phyloP scores from a whole-genome alignment of 2,888 invertebrate species.

The Chaetogeoica ovagalla region DNA sequence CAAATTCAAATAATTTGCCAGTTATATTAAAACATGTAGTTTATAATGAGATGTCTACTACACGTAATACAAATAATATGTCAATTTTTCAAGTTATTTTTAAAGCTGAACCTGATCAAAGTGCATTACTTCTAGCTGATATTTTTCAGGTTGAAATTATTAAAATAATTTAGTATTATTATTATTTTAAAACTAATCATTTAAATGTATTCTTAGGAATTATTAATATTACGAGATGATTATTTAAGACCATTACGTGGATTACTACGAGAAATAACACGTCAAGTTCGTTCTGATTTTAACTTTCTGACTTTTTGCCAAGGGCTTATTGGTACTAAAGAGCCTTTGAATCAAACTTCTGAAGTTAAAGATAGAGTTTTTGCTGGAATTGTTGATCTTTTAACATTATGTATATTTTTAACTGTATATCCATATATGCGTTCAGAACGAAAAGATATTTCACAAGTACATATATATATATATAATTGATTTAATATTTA shows the following conservation, averaged over 20 bases:
- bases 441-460: conserved; percentile 63
- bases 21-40: conserved; percentile 87
- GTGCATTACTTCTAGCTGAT: conserved; percentile 81
- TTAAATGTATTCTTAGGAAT: conserved; percentile 66
- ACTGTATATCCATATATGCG: conserved; percentile 71
- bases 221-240: conserved; percentile 85
- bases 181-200: neutral
- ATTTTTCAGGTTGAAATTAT: conserved; percentile 68
- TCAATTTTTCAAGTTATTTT: conserved; percentile 86
- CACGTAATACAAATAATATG: conserved; percentile 93
- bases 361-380: conserved; percentile 84
- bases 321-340: conserved; percentile 63
- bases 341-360: conserved; percentile 66
- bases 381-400: conserved; percentile 78
- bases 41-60: conserved; percentile 91
- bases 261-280: conserved; percentile 84
- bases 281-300: conserved; percentile 79
- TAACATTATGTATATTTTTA: conserved; percentile 82
- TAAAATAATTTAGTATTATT: neutral
- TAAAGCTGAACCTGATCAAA: conserved; percentile 78
- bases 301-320: conserved; percentile 79
- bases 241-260: conserved; percentile 84
- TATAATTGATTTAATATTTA: neutral
- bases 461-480: conserved; percentile 52
- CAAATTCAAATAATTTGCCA: conserved; percentile 81